Conservation (phyloP, 2,797 vertebrate genomes). For the Pangasius sanitwongsei region DNA sequence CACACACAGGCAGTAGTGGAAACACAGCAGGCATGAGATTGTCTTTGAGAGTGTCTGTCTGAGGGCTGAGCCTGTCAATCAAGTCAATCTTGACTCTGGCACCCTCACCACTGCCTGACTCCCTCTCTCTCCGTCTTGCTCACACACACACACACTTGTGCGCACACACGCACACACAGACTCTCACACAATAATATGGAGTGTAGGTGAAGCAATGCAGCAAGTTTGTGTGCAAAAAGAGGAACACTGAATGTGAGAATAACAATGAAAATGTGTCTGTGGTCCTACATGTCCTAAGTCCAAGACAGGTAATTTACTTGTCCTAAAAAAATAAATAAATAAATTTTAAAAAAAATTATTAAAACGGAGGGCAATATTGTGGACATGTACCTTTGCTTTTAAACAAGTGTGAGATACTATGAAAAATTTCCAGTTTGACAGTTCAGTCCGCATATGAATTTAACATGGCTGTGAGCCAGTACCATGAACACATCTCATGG, state of each 20-base stretch:
- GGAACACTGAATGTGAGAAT: not conserved
- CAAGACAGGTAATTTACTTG: not conserved
- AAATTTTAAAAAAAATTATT: not conserved
- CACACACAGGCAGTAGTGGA: constrained; percentile 42
- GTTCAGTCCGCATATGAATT: not conserved
- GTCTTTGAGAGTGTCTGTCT: constrained; percentile 35
- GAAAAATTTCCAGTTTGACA: not conserved
- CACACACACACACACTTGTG: not conserved
- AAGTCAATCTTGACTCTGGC: constrained; percentile 23
- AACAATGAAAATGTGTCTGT: constrained; percentile 1
- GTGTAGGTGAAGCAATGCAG: constrained; percentile 31
- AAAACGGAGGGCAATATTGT: not conserved
- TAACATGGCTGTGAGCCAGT: not conserved
- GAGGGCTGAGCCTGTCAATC: constrained; percentile 45
- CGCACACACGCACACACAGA: not conserved
- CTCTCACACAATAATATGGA: constrained; percentile 9
- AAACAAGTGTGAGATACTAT: not conserved
- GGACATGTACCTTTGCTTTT: not conserved
- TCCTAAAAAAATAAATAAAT: not conserved
- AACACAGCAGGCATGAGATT: constrained; percentile 46
- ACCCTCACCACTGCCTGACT: constrained; percentile 1
- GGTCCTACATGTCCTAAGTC: not conserved
- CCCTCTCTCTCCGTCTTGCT: not conserved
- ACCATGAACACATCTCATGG: not conserved
- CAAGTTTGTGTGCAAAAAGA: not conserved